Base-by-base conservation (phyloP, 2,888 invertebrate genomes). In the Siphlonurus alternatus region DNA sequence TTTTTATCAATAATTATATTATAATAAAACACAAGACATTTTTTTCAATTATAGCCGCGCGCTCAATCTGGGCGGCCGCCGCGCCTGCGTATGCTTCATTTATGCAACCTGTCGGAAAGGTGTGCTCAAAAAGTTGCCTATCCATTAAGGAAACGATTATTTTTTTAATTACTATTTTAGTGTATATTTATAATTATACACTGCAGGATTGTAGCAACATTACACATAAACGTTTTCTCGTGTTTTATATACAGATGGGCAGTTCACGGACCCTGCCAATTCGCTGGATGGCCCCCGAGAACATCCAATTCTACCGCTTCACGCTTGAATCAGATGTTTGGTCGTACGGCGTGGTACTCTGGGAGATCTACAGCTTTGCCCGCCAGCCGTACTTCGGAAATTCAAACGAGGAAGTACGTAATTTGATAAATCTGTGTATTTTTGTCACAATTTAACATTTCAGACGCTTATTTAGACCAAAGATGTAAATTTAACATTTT, bases 251-350 rank as follows among this genome's bases (percentile, higher is more conserved):
- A 2, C 65, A 76, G 76, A 87, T 89, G 76, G 89, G 89, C 1
- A 89, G 90, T 1, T 87, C 87, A 25, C 77, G 89, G 61, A 79
- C 90, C 63, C 80, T 94, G 72, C 94, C 95, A 0, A 88, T 96
- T 0, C 82, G 95, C n/a, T 96, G 95, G 95, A 93, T 95, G 93
- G 88, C 94, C 0, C 92, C 93, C 0, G 95, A 96, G 76, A 89
- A 92, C 69, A 87, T 95, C 53, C 81, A 92, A 67, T 93, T 90
- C 72, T 93, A 92, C 23, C 83, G 90, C 61, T 94, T 92, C 74
- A 92, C 92, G 0, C 82, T 92, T 64, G 93, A 93, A 76, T 91
- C 91, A 1, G 95, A 95, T 74, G 87, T 94, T 0, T 95, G 93
- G 93, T 89, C 93, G 0, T 95, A 87, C 73, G 95, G 94, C 0